phyloP scores from a whole-genome alignment of 2,888 invertebrate genomes.

The Tenthredo amoena region DNA sequence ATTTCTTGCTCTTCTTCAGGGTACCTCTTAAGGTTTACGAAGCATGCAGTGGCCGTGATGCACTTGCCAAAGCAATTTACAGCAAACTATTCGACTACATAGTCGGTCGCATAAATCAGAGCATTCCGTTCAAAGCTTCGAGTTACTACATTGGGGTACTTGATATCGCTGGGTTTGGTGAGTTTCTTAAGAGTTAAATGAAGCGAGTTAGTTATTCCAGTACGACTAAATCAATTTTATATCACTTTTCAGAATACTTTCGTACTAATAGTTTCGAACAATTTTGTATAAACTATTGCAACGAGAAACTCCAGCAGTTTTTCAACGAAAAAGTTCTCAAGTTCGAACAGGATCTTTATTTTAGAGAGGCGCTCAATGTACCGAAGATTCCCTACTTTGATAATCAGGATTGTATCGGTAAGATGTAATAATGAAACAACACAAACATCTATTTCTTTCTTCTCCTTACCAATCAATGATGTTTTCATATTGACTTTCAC shows the following conservation, averaged over 20 bases:
- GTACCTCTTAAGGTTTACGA: constrained; percentile 97
- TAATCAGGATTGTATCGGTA: constrained; percentile 98
- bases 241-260: constrained; percentile 85
- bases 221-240: constrained; percentile 54
- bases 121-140: constrained; percentile 96
- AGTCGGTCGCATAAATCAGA: constrained; percentile 94
- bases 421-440: constrained; percentile 59
- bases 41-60: constrained; percentile 96
- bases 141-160: constrained; percentile 97
- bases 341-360: constrained; percentile 96
- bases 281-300: constrained; percentile 99
- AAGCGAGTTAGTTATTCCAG: background rate
- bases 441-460: background rate
- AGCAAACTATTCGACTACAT: constrained; percentile 97
- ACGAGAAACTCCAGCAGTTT: constrained; percentile 99
- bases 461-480: background rate
- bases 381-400: constrained; percentile 97
- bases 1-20: constrained; percentile 79
- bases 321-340: constrained; percentile 98
- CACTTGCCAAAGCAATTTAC: constrained; percentile 97
- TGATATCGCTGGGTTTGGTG: constrained; percentile 98
- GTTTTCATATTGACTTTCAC: background rate
- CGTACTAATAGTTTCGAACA: constrained; percentile 91
- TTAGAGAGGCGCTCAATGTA: constrained; percentile 94
- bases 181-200: constrained; percentile 64